phyloP scores from a whole-genome alignment of 1,140 invertebrate genomes.

The Drosophila sulfurigaster region DNA sequence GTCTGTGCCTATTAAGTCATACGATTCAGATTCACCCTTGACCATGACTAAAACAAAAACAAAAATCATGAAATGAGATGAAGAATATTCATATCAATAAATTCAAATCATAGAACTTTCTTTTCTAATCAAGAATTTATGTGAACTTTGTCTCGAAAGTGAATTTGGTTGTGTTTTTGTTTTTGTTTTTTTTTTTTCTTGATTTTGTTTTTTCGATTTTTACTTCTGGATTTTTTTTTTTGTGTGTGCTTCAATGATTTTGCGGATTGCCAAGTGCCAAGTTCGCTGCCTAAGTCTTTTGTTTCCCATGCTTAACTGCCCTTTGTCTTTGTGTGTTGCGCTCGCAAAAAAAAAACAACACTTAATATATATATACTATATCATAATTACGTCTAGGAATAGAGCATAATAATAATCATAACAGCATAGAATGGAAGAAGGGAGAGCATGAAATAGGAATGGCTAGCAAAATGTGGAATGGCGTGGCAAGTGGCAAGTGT shows the following conservation, averaged over 20 bases:
- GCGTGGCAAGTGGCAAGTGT: constrained; percentile 31
- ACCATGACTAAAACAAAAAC: constrained; percentile 27
- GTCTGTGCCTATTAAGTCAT: constrained; percentile 72
- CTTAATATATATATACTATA: constrained; percentile 34
- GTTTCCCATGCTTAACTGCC: constrained; percentile 71
- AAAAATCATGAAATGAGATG: background rate
- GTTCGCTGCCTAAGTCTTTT: constrained; percentile 64
- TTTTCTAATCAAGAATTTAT: constrained; percentile 44
- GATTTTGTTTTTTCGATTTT: constrained; percentile 10
- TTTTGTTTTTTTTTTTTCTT: background rate
- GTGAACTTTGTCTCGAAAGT: constrained; percentile 45
- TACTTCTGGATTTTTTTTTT: constrained; percentile 16
- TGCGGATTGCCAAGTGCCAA: constrained; percentile 11
- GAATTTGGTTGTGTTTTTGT: constrained; percentile 47
- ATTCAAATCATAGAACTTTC: constrained; percentile 46
- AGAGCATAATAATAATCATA: constrained; percentile 45
- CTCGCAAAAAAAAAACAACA: constrained; percentile 12
- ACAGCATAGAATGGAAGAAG: constrained; percentile 37
- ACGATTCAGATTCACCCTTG: constrained; percentile 42
- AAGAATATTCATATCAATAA: constrained; percentile 34
- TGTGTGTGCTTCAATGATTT: constrained; percentile 23
- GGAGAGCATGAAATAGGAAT: constrained; percentile 18
- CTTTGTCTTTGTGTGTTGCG: constrained; percentile 61
- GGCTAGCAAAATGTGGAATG: constrained; percentile 6
- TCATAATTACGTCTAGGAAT: constrained; percentile 56